These are phyloP conservation scores for Oscarella lobularis DNA, from an alignment of 37 sponge, comb jelly and placozoan genomes.

Conservation along the genomic window DNA sequence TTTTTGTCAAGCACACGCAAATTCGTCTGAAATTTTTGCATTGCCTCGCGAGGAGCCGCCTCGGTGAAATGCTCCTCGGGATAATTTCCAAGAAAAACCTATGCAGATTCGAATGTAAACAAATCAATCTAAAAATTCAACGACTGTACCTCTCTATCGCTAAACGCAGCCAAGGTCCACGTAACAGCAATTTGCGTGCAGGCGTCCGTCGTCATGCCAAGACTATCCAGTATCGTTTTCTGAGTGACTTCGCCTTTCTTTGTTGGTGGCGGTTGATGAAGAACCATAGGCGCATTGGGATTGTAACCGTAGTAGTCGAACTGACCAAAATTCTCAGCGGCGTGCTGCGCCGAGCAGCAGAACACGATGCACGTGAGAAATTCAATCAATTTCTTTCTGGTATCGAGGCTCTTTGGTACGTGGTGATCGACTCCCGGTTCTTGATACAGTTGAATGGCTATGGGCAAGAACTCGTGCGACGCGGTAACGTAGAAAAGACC, in stretches of 20 bases:
- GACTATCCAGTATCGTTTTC: slow-evolving; percentile 15
- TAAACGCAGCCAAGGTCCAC: too few species aligned
- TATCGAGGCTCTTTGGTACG: slow-evolving; percentile 21
- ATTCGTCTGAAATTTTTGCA: too few species aligned
- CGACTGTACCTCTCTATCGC: too few species aligned
- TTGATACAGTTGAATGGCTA: slow-evolving; percentile 59
- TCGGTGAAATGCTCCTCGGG: too few species aligned
- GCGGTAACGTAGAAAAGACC: slow-evolving; percentile 48
- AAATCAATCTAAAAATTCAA: too few species aligned
- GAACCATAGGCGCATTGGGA: slow-evolving; percentile 48
- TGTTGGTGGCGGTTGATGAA: slow-evolving; percentile 32
- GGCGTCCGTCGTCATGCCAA: too few species aligned
- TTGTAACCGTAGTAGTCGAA: slow-evolving; percentile 35
- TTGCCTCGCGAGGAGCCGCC: too few species aligned
- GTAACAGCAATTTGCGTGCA: too few species aligned
- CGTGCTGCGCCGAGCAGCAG: slow-evolving; percentile 34
- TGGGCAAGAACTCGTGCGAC: slow-evolving; percentile 19
- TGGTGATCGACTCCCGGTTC: slow-evolving; percentile 19
- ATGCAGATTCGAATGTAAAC: too few species aligned
- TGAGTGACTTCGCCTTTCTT: slow-evolving; percentile 26
- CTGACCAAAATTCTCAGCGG: slow-evolving; percentile 72
- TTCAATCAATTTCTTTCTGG: slow-evolving; percentile 21
- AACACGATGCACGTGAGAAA: slow-evolving; percentile 43
- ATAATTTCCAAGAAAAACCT: too few species aligned
- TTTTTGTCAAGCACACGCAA: too few species aligned